Evolutionary conservation across 64 coral and sea anemone genomes (phyloP).

Genomic region (Montipora cactus): DNA sequence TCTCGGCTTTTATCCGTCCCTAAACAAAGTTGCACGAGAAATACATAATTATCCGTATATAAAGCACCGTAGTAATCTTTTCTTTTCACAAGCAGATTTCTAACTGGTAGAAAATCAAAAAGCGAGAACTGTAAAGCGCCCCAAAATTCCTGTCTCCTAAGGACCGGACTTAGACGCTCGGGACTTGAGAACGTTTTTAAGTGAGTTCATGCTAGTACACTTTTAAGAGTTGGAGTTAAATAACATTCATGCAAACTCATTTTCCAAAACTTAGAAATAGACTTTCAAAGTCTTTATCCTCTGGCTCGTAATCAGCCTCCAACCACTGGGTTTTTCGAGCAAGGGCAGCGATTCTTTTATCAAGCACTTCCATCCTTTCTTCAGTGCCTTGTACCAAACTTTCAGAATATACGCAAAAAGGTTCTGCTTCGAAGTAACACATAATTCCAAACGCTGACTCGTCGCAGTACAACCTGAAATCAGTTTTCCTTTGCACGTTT

Average conservation of each 20-base stretch:
- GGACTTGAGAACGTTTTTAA: too few species aligned
- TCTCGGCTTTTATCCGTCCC: too few species aligned
- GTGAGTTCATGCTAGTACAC: too few species aligned
- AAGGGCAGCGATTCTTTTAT: not conserved
- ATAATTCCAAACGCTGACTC: not conserved
- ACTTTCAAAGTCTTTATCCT: not conserved
- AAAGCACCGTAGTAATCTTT: too few species aligned
- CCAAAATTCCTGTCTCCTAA: too few species aligned
- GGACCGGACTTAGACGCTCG: too few species aligned
- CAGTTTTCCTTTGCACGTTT: not conserved
- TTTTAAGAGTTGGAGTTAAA: too few species aligned
- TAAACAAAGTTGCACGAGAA: not conserved
- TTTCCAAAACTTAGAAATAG: not conserved
- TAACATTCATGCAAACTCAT: too few species aligned
- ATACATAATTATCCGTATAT: too few species aligned
- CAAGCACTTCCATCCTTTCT: not conserved
- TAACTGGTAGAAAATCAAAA: too few species aligned
- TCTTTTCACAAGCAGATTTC: too few species aligned
- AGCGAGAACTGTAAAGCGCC: too few species aligned
- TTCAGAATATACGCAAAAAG: slow-evolving; percentile 21
- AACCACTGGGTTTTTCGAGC: not conserved
- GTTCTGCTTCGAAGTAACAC: slow-evolving; percentile 21
- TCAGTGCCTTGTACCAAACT: not conserved
- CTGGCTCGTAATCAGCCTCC: not conserved
- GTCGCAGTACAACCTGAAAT: slow-evolving; percentile 10